Evolutionary conservation across 2,888 invertebrate species (phyloP), one percentile per base, ranked within the genome.

Genomic region (Plagiodera versicolora): DNA sequence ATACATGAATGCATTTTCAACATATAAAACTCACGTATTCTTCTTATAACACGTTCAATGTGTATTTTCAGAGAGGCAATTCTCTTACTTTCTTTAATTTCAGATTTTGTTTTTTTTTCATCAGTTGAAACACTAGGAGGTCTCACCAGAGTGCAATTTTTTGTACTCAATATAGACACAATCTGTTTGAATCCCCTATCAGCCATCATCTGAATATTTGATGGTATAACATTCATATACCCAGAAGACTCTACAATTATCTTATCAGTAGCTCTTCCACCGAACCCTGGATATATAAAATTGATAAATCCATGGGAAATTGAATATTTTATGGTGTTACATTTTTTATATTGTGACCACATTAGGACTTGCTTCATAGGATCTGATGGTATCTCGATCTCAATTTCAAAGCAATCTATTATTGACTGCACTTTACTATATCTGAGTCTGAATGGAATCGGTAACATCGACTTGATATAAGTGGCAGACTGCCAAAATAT

Each of bases 51-150:
- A n/a, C 74, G 56, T 67, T 75, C 74, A 46, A 75, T 65, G 64
- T 75, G 73, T 20, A 74, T 75, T 57, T 72, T 48, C 18, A 74
- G 62, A 48, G 68, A 66, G n/a, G 72, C 70, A 16, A 74, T 71
- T 56, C 60, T 51, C 56, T 69, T 72, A 17, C 68, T 68, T 63
- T 69, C 60, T 16, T 57, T 53, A 9, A 67, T 70, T 56, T 72
- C 66, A 30, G 55, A 49, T 60, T 68, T 70, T 8, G 58, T 52
- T 10, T 56, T 44, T 58, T 68, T 65, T 50, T 28, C 18, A 14
- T 35, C 45, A 18, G 58, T 19, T 18, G 48, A 56, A n/a, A 72
- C 69, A 60, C 62, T 67, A 16, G 70, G 69, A n/a, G 30, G 70
- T n/a, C n/a, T n/a, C n/a, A n/a, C n/a, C n/a, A n/a, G n/a, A n/a